Percentiles rank a stretch among this genome's conserved stretches.
These are phyloP conservation scores for Leptobrachium ailaonicum DNA, from an alignment of 2,113 vertebrate species.

Conservation along the genomic window DNA sequence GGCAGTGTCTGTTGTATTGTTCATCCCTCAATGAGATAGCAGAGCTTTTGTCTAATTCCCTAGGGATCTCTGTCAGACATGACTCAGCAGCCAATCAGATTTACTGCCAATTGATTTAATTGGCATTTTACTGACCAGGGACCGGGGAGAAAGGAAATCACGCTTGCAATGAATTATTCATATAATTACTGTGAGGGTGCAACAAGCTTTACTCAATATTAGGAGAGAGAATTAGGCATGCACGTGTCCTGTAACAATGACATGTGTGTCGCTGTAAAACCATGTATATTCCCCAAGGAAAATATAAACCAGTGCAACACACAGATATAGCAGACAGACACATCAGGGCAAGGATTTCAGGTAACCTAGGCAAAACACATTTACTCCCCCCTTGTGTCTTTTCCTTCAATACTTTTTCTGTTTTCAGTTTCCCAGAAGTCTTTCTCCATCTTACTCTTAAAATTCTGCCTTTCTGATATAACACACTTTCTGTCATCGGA, in stretches of 20 bases:
- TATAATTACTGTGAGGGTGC: conserved; percentile 32
- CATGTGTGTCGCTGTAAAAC: neutral
- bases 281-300: too few relatives aligned
- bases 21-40: conserved; percentile 72
- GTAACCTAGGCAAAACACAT: too few relatives aligned
- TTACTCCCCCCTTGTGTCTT: too few relatives aligned
- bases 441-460: too few relatives aligned
- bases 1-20: conserved; percentile 54
- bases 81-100: conserved; percentile 90
- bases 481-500: too few relatives aligned
- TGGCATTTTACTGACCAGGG: conserved; percentile 89
- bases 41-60: conserved; percentile 71
- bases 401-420: too few relatives aligned
- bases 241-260: neutral
- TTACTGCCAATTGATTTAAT: conserved; percentile 97
- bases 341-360: too few relatives aligned
- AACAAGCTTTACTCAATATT: conserved; percentile 23
- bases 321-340: too few relatives aligned
- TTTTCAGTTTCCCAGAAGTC: too few relatives aligned
- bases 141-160: conserved; percentile 58
- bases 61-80: conserved; percentile 76
- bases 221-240: neutral
- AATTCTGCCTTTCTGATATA: too few relatives aligned
- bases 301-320: too few relatives aligned
- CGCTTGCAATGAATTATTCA: conserved; percentile 45